Conservation (phyloP, 2,888 invertebrate species). For the Cryptocephalus moraei region DNA sequence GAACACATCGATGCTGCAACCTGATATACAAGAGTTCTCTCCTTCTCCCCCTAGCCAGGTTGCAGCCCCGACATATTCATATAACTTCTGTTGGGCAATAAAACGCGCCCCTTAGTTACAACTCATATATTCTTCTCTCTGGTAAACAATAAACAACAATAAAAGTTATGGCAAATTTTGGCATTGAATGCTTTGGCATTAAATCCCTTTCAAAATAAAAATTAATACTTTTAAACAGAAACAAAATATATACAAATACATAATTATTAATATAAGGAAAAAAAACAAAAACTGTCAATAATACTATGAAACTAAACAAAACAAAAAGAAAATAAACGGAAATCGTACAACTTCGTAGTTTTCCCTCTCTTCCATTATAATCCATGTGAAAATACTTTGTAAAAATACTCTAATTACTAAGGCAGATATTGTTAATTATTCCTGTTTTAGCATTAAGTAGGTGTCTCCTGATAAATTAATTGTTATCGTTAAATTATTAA, state of each 20-base stretch:
- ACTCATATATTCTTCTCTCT: conserved; percentile 25
- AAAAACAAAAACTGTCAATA: conserved; percentile 18
- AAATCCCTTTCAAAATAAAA: conserved; percentile 27
- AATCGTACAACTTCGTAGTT: too few relatives aligned
- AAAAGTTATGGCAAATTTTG: conserved; percentile 39
- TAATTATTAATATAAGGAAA: conserved; percentile 21
- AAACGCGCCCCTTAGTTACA: conserved; percentile 5
- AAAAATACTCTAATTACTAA: conserved; percentile 37
- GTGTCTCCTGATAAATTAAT: conserved; percentile 18
- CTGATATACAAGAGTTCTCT: too few relatives aligned
- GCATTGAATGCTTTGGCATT: conserved; percentile 42
- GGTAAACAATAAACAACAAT: conserved; percentile 35
- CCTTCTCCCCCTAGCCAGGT: too few relatives aligned
- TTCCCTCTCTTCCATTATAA: conserved; percentile 17
- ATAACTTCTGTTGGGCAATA: too few relatives aligned
- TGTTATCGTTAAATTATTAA: conserved; percentile 11
- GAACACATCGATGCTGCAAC: too few relatives aligned
- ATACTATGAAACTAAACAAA: conserved; percentile 19
- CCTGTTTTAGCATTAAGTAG: conserved; percentile 16
- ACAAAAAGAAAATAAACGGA: too few relatives aligned
- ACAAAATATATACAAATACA: conserved; percentile 19
- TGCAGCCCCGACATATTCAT: too few relatives aligned
- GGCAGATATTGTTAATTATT: conserved; percentile 27
- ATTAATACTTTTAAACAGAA: conserved; percentile 24
- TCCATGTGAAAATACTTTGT: conserved; percentile 37